Percentiles rank a stretch among this genome's conserved stretches.
phyloP scores from a whole-genome alignment of 2,113 vertebrate genomes.

The Clarias batrachus region DNA sequence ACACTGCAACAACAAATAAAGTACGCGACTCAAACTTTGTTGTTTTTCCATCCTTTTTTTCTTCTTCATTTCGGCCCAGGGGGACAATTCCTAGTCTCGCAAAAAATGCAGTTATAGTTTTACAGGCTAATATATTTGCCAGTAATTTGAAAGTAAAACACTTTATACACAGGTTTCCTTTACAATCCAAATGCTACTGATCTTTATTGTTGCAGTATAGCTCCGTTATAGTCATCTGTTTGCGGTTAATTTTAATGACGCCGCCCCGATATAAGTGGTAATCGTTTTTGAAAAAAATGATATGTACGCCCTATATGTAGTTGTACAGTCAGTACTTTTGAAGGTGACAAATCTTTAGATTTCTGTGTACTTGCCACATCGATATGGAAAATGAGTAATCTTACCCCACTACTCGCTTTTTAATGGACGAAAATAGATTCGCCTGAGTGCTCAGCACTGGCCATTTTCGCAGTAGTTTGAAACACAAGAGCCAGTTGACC shows the following conservation, averaged over 20 bases:
- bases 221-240: neutral
- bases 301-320: neutral
- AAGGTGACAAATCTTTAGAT: neutral
- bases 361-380: neutral
- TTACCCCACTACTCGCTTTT: slow-evolving; percentile 12
- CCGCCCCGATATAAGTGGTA: neutral
- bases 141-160: neutral
- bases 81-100: neutral
- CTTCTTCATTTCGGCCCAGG: neutral
- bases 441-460: slow-evolving; percentile 26
- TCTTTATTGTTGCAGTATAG: neutral
- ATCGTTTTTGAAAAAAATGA: neutral
- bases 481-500: slow-evolving; percentile 50
- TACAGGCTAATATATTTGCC: neutral
- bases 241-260: neutral
- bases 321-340: neutral
- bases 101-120: neutral
- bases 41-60: neutral
- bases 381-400: slow-evolving; percentile 12
- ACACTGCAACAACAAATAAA: neutral
- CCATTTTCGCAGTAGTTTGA: slow-evolving; percentile 38
- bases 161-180: neutral
- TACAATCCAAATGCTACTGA: neutral
- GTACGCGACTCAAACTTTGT: neutral
- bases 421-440: slow-evolving; percentile 35